Percentiles rank a stretch among this genome's conserved stretches.
phyloP scores from a whole-genome alignment of 2,888 invertebrate species.

The Pollenia griseotomentosa region DNA sequence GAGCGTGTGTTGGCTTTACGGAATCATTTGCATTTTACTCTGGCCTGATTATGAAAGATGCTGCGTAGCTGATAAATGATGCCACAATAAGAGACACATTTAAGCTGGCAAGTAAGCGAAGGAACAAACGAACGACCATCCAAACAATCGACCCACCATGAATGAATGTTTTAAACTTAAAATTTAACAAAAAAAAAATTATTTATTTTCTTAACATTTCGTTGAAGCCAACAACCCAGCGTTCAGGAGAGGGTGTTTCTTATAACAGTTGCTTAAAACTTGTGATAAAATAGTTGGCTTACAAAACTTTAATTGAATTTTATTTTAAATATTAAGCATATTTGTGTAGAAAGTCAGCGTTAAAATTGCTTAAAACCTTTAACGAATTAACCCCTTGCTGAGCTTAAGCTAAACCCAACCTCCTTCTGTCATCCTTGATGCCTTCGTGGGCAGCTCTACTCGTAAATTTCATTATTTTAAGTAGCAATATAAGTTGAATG shows the following conservation, averaged over 20 bases:
- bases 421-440: slow-evolving; percentile 25
- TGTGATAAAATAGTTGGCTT: slow-evolving; percentile 61
- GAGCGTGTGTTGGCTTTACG: slow-evolving; percentile 61
- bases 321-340: slow-evolving; percentile 37
- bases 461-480: slow-evolving; percentile 60
- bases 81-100: slow-evolving; percentile 76
- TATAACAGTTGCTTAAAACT: slow-evolving; percentile 42
- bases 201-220: slow-evolving; percentile 41
- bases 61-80: slow-evolving; percentile 83
- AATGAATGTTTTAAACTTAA: slow-evolving; percentile 63
- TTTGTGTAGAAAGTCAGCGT: slow-evolving; percentile 70
- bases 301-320: slow-evolving; percentile 70
- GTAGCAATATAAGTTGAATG: slow-evolving; percentile 59
- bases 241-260: slow-evolving; percentile 36
- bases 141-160: slow-evolving; percentile 48
- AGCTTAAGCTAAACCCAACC: slow-evolving; percentile 67
- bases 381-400: slow-evolving; percentile 82
- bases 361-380: slow-evolving; percentile 74
- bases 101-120: slow-evolving; percentile 66
- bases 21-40: slow-evolving; percentile 82
- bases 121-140: neutral
- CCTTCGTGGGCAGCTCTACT: slow-evolving; percentile 70
- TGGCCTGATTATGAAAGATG: slow-evolving; percentile 83
- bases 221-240: slow-evolving; percentile 11
- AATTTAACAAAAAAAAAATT: slow-evolving; percentile 58